A percentile compares a stretch with the other conserved stretches of the same genome.
These are phyloP conservation scores for Gopherus flavomarginatus DNA, from an alignment of 2,113 vertebrate species.

Conservation along the genomic window DNA sequence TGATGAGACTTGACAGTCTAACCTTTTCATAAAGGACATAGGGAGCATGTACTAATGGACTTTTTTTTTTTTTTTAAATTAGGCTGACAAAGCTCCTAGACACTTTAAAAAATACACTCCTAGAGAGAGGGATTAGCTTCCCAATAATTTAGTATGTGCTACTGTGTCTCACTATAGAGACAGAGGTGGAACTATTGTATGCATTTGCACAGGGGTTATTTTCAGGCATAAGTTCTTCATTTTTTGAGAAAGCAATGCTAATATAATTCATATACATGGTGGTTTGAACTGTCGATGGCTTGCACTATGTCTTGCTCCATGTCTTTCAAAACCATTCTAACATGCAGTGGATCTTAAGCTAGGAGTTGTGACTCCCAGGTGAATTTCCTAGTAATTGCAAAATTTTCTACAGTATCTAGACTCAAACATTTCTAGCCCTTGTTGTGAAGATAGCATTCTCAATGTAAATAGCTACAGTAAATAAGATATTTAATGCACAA, in stretches of 20 bases:
- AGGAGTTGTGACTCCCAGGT: neutral
- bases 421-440: neutral
- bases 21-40: constrained; percentile 26
- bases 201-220: neutral
- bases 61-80: constrained; percentile 2
- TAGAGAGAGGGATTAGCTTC: neutral
- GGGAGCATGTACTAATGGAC: constrained; percentile 26
- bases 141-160: neutral
- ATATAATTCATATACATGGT: neutral
- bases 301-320: neutral
- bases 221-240: neutral
- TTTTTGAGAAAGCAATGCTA: neutral
- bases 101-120: constrained; percentile 43
- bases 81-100: neutral
- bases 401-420: neutral
- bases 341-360: neutral
- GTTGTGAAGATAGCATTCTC: neutral
- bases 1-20: constrained; percentile 60
- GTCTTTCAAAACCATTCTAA: constrained; percentile 1
- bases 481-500: neutral
- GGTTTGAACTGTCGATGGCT: neutral
- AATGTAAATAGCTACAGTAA: neutral
- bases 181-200: neutral
- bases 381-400: neutral
- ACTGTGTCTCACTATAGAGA: rapidly evolving